These are phyloP conservation scores for Molossus molossus DNA, from an alignment of 2,797 vertebrate species.

Conservation along the genomic window DNA sequence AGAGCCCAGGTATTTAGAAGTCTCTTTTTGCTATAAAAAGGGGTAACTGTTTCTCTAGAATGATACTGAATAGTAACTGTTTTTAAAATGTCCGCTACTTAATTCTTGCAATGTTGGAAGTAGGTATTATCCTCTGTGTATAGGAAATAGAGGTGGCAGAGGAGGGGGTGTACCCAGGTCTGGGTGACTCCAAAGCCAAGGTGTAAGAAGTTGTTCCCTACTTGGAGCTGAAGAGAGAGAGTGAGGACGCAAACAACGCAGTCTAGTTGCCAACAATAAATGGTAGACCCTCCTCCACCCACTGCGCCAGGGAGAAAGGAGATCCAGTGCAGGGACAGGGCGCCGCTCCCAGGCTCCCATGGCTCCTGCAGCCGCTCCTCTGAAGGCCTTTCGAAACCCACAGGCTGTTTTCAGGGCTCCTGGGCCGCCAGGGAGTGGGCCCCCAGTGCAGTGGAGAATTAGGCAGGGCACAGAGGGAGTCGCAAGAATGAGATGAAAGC, in stretches of 20 bases:
- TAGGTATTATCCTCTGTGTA: neutral
- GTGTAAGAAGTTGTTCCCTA: neutral
- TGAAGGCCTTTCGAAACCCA: neutral
- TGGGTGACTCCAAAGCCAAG: neutral
- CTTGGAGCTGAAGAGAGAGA: neutral
- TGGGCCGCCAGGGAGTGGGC: rapidly evolving
- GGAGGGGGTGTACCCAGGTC: neutral
- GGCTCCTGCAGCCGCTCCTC: neutral
- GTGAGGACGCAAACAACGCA: neutral
- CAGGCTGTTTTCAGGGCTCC: neutral
- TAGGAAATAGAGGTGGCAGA: neutral
- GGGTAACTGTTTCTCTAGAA: neutral
- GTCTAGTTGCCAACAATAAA: neutral
- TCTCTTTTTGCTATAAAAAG: neutral
- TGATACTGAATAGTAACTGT: neutral
- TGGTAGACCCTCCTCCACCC: neutral
- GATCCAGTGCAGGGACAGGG: neutral
- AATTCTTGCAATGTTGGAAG: neutral
- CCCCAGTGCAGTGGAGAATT: neutral
- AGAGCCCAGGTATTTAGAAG: neutral
- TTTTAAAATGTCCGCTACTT: neutral
- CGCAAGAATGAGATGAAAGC: neutral
- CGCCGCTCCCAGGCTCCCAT: rapidly evolving
- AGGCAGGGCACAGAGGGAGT: neutral
- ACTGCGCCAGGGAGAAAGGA: neutral